phyloP scores from a whole-genome alignment of 2,113 vertebrate genomes.

The Melanerpes aurifrons region DNA sequence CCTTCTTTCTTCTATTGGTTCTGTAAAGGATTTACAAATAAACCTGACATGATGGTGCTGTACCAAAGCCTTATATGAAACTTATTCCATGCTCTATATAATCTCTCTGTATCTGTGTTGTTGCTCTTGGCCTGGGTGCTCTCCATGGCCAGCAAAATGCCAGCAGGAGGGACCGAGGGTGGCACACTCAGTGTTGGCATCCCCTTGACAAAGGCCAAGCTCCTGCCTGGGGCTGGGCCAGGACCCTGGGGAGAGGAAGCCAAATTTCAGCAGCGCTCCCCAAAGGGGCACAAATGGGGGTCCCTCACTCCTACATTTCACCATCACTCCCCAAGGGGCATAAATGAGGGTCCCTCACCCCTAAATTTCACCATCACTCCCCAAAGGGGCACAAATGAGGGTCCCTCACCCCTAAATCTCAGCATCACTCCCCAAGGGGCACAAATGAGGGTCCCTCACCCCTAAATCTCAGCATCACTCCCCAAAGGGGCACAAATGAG shows the following conservation, averaged over 20 bases:
- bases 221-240: background rate
- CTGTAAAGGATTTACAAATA: constrained; percentile 77
- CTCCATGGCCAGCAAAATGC: constrained; percentile 70
- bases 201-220: background rate
- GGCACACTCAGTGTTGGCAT: background rate
- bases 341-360: too few species aligned
- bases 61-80: constrained; percentile 85
- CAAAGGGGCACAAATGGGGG: background rate
- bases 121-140: constrained; percentile 68
- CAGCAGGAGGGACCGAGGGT: constrained; percentile 60
- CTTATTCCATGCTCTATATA: constrained; percentile 70
- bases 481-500: background rate
- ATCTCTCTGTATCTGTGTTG: constrained; percentile 72
- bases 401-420: background rate
- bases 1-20: constrained; percentile 71
- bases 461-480: too few species aligned
- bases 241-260: background rate
- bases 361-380: too few species aligned
- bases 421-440: background rate
- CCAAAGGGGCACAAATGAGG: background rate
- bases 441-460: background rate
- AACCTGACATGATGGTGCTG: constrained; percentile 82
- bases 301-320: constrained; percentile 11
- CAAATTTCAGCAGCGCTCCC: background rate
- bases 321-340: too few species aligned